Evolutionary conservation across 2,888 invertebrate species (phyloP).

Genomic region (Sminthurides aquaticus): DNA sequence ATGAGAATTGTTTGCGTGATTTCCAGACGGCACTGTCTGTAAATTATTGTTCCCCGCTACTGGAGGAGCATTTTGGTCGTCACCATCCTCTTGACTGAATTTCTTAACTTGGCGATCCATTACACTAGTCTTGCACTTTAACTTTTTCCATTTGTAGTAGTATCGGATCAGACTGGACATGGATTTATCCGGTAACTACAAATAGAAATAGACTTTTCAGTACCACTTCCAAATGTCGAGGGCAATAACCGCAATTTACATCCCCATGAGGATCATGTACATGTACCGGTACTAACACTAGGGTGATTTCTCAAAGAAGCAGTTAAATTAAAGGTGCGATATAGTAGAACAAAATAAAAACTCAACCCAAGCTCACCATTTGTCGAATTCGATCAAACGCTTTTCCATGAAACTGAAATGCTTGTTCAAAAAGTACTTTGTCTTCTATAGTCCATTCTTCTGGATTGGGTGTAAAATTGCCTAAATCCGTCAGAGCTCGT

Average conservation of each 20-base stretch:
- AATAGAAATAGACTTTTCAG: neutral
- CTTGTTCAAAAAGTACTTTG: conserved; percentile 95
- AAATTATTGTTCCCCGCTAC: conserved; percentile 6
- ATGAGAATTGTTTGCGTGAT: conserved; percentile 25
- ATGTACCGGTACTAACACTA: no score
- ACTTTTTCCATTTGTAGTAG: conserved; percentile 98
- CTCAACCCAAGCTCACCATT: conserved; percentile 63
- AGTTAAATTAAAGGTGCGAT: no score
- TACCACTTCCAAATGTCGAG: neutral
- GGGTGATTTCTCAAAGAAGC: no score
- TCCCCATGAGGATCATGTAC: no score
- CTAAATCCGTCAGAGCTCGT: conserved; percentile 82
- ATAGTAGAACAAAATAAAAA: conserved; percentile 8
- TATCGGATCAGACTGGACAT: conserved; percentile 93
- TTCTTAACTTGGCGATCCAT: conserved; percentile 80
- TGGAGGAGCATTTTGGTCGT: conserved; percentile 23
- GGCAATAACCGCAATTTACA: no score
- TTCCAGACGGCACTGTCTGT: conserved; percentile 8
- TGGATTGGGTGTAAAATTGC: conserved; percentile 94
- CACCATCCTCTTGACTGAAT: conserved; percentile 46
- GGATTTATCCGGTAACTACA: conserved; percentile 89
- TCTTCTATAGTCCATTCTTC: conserved; percentile 98
- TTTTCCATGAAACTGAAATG: conserved; percentile 96
- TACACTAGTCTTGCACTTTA: conserved; percentile 78
- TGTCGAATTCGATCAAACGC: conserved; percentile 93